Evolutionary conservation across 2,113 vertebrate species (phyloP), one percentile per base, ranked within the genome.

Genomic region (Poeciliopsis prolifica): DNA sequence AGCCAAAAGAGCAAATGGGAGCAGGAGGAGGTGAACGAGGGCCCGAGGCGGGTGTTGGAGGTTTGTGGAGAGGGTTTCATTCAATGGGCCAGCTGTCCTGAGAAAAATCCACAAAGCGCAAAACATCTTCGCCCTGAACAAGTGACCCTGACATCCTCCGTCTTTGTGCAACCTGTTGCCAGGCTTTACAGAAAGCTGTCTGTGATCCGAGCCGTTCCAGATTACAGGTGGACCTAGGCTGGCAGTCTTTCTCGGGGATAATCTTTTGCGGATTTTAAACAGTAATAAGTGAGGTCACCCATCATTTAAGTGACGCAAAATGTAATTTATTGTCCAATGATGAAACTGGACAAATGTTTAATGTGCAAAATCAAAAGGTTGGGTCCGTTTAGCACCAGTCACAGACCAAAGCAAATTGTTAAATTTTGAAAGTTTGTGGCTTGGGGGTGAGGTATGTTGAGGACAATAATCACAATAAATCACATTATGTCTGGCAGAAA

Each of bases 11-110:
- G 28, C 83, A 76, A 80, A 82, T 77, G 79, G 77, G 74, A 85
- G 72, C 67, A 69, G 65, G 74, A 87, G 87, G 84, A 78, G 87
- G 77, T 10, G 70, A 70, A 68, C 22, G 44, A 74, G 80, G 40
- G 79, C 75, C 72, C 76, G 76, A 71, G 74, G 81, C 15, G 35
- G 65, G 84, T 70, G 54, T 48, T 77, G 78, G 42, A 72, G 81
- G 77, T 78, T 80, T 83, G 75, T 79, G 84, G 65, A 76, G 78
- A 83, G 79, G 81, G 71, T 72, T 79, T 77, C 80, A 77, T 86
- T 88, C 83, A 88, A 66, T 77, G 74, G 74, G 88, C 85, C 89
- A 86, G 83, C 83, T 83, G 86, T 90, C 86, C 85, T 79, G 83
- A 86, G 86, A 85, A 78, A 89, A 87, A 89, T 63, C 74, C 84